A percentile compares a stretch with the other conserved stretches of the same genome.
These are phyloP conservation scores for Trematocara zebra DNA, from an alignment of 2,113 vertebrate genomes.

Conservation along the genomic window DNA sequence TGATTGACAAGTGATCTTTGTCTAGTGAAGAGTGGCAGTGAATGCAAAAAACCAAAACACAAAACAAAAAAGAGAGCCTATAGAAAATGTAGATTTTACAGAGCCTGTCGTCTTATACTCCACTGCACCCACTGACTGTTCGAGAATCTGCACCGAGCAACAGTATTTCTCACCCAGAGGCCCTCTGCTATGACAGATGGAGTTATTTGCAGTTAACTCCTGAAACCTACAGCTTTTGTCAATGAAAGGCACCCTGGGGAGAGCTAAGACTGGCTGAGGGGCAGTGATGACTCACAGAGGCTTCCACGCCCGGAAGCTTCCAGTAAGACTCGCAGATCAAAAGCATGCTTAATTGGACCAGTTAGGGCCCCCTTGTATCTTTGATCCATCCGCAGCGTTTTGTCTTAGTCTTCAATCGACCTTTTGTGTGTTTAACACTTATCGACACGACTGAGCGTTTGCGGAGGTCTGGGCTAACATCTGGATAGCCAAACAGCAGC, in stretches of 20 bases:
- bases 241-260: slow-evolving; percentile 48
- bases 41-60: neutral
- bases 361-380: slow-evolving; percentile 15
- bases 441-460: neutral
- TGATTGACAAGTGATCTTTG: slow-evolving; percentile 50
- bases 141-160: neutral
- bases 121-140: neutral
- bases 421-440: neutral
- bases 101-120: neutral
- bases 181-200: slow-evolving; percentile 31
- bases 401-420: neutral
- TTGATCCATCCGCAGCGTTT: slow-evolving; percentile 23
- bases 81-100: neutral
- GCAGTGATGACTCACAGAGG: slow-evolving; percentile 47
- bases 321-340: slow-evolving; percentile 37
- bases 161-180: neutral
- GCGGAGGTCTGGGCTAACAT: neutral
- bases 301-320: slow-evolving; percentile 49
- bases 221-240: slow-evolving; percentile 37
- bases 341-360: slow-evolving; percentile 34
- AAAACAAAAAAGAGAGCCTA: neutral
- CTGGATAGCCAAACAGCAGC: slow-evolving; percentile 15
- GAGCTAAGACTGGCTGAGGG: slow-evolving; percentile 37
- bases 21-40: neutral
- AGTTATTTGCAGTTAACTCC: slow-evolving; percentile 28